Percentiles rank a stretch among this genome's conserved stretches.
Evolutionary conservation across 2,797 vertebrate genomes (phyloP).

Genomic region (Platyrinchus mystaceus): DNA sequence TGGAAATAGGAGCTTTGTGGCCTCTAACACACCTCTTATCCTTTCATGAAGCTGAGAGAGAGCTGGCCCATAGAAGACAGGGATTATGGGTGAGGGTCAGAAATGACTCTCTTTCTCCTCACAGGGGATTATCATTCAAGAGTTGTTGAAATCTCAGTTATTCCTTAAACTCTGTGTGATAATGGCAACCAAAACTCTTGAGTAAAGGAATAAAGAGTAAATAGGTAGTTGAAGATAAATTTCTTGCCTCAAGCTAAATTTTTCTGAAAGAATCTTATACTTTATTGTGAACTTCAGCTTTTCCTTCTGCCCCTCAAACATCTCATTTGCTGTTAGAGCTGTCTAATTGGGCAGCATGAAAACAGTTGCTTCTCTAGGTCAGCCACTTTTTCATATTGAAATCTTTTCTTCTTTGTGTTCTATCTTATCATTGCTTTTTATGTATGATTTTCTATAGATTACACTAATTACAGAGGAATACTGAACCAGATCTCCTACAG

Average conservation of each 20-base stretch:
- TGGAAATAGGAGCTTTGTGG: neutral
- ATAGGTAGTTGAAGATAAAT: neutral
- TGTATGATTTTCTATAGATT: neutral
- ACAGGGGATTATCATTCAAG: neutral
- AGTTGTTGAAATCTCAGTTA: neutral
- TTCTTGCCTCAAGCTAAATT: neutral
- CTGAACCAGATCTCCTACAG: neutral
- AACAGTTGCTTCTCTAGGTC: neutral
- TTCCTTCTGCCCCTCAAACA: neutral
- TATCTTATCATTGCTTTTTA: neutral
- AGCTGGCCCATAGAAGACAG: fast-evolving
- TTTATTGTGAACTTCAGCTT: neutral
- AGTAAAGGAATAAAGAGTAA: neutral
- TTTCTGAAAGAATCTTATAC: neutral
- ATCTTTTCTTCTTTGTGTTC: neutral
- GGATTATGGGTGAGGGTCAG: neutral
- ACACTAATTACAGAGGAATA: neutral
- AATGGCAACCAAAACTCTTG: neutral
- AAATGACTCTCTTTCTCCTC: neutral
- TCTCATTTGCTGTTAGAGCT: neutral
- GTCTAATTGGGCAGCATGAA: neutral
- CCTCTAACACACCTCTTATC: neutral
- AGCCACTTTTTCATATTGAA: neutral
- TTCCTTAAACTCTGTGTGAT: neutral
- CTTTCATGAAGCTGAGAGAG: neutral